Percentiles rank a stretch among this genome's conserved stretches.
Evolutionary conservation across 2,113 vertebrate species (phyloP).

Genomic region (Apeltes quadracus): DNA sequence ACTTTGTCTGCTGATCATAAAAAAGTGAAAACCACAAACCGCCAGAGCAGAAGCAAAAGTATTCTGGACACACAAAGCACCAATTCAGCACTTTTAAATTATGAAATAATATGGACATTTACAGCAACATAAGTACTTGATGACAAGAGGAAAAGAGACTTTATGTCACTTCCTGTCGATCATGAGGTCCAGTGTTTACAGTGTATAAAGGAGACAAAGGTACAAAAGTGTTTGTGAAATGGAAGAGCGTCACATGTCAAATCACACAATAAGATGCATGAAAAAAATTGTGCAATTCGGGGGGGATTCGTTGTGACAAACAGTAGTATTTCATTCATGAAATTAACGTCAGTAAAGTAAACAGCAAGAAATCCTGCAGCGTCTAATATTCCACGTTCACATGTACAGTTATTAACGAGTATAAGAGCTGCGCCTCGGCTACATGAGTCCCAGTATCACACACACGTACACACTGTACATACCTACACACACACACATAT

Average conservation of each 20-base stretch:
- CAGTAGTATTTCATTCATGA: slow-evolving; percentile 6
- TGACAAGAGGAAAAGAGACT: background rate
- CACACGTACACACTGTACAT: background rate
- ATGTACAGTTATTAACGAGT: slow-evolving; percentile 26
- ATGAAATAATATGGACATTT: slow-evolving; percentile 40
- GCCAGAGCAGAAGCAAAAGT: slow-evolving; percentile 38
- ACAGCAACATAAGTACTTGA: slow-evolving; percentile 26
- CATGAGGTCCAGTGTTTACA: slow-evolving; percentile 1
- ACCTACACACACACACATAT: too few species aligned
- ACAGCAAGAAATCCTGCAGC: background rate
- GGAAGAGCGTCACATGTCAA: slow-evolving; percentile 7
- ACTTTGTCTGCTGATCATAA: background rate
- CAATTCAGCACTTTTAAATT: slow-evolving; percentile 27
- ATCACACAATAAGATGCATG: background rate
- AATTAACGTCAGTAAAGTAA: background rate
- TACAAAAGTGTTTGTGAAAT: slow-evolving; percentile 61
- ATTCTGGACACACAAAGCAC: slow-evolving; percentile 38
- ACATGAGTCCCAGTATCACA: slow-evolving; percentile 39
- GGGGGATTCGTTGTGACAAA: background rate
- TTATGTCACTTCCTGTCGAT: background rate
- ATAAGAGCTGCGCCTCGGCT: slow-evolving; percentile 6
- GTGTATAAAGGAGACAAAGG: slow-evolving; percentile 4
- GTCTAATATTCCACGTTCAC: background rate
- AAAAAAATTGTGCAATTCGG: slow-evolving; percentile 20
- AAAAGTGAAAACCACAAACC: background rate